Base-by-base conservation (phyloP, 2,888 invertebrate species). In the Endomychus coccineus region DNA sequence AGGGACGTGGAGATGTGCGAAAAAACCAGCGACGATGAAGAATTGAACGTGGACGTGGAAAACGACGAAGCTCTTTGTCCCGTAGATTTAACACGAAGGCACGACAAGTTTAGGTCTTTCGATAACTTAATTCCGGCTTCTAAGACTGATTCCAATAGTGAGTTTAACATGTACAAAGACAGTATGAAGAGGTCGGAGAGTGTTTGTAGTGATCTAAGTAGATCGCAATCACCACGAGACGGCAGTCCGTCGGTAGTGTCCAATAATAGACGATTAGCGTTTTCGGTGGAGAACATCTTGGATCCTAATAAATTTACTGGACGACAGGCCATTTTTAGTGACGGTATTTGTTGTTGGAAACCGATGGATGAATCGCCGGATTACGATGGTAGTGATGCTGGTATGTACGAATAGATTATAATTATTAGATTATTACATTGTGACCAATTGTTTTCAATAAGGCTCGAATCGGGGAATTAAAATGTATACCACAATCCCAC, bases 281-380 rank as follows among this genome's bases (percentile, higher is more conserved):
- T 90, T 67, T 88, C 88, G 3, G 90, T 90, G 13, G 89, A 90
- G 68, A 90, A 90, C 59, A 90, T 90, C 46, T 68, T 90, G 49
- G 89, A 90, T 65, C 90, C 90, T 3, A 89, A 81, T 54, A 90
- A 90, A 69, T 90, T 90, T 62, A 89, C 88, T 15, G 88, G 88
- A 16, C 67, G 75, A 54, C 67, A 68, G 44, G 59, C 61, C 35
- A 60, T 61, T 45, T 62, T 56, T 54, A 59, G 61, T 59, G 65
- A 64, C 40, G 63, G 61, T 35, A 58, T 66, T 50, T 69, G 58
- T 62, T 72, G 71, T 66, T 66, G 71, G 70, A 53, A 72, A 64
- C 67, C 58, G 52, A 62, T 66, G 57, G 56, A 69, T 59, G 59
- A 70, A 54, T 46, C 69, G 53, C 56, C 68, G 56, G 77, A 77